Conservation (phyloP, 2,888 invertebrate genomes). For the Exephanes ischioxanthus region DNA sequence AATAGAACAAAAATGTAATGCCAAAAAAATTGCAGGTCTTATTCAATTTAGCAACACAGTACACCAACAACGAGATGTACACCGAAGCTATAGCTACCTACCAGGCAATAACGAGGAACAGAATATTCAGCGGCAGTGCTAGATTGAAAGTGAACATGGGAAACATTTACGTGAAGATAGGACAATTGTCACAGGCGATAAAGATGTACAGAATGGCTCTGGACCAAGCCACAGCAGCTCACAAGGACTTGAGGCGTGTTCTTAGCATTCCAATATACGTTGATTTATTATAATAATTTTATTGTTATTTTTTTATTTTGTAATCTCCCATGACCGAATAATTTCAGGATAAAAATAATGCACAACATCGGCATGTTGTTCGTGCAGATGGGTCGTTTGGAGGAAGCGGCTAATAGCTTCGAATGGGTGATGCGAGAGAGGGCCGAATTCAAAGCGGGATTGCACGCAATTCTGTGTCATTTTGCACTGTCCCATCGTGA, state of each 20-base stretch:
- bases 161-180: conserved; percentile 98
- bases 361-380: conserved; percentile 98
- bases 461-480: conserved; percentile 95
- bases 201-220: conserved; percentile 99
- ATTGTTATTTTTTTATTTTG: neutral
- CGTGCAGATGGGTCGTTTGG: conserved; percentile 98
- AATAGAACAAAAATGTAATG: neutral
- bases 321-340: conserved; percentile 1
- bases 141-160: conserved; percentile 99
- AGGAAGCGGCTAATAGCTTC: conserved; percentile 98
- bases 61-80: conserved; percentile 97
- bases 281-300: neutral
- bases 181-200: conserved; percentile 96
- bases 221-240: conserved; percentile 97
- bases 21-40: conserved; percentile 90
- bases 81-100: conserved; percentile 98
- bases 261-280: neutral
- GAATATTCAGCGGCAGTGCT: conserved; percentile 97
- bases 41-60: conserved; percentile 98
- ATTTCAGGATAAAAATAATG: conserved; percentile 95
- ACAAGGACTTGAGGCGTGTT: conserved; percentile 93
- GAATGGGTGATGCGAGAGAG: conserved; percentile 99
- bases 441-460: conserved; percentile 93
- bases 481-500: conserved; percentile 96
- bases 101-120: conserved; percentile 96